Percentiles rank a stretch among this genome's conserved stretches.
Conservation (phyloP, 2,797 vertebrate genomes). For the Bradypodion pumilum region DNA sequence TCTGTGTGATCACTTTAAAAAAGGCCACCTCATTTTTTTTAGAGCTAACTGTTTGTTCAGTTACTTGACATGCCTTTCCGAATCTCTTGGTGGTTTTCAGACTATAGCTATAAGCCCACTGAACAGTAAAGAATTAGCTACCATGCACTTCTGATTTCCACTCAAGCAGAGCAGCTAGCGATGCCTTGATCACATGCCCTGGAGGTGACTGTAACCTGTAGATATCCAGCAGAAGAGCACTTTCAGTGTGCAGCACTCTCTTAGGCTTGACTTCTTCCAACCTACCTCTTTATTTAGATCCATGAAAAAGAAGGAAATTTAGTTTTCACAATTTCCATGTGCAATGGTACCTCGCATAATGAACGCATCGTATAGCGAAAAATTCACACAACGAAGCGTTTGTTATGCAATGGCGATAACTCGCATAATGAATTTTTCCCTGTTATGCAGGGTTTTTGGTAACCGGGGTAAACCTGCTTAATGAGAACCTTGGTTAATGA, state of each 20-base stretch:
- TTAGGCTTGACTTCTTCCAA: not conserved
- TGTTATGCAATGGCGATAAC: no score
- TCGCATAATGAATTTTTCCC: no score
- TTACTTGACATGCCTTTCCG: not conserved
- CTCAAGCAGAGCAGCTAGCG: not conserved
- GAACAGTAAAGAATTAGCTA: constrained; percentile 12
- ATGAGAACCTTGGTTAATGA: no score
- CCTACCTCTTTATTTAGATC: not conserved
- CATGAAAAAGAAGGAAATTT: not conserved
- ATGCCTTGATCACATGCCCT: not conserved
- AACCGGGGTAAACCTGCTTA: no score
- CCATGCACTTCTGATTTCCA: not conserved
- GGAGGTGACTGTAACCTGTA: constrained; percentile 5
- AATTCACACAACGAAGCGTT: no score
- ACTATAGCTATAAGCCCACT: constrained; percentile 3
- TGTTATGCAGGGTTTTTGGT: no score
- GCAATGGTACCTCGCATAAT: no score
- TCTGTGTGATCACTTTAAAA: not conserved
- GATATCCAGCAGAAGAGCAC: not conserved
- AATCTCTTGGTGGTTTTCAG: not conserved
- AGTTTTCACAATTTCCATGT: not conserved
- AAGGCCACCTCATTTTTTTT: not conserved
- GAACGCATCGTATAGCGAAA: no score
- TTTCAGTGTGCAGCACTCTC: not conserved
- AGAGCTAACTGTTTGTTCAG: constrained; percentile 6